These are phyloP conservation scores for Buceros bicornis DNA, from an alignment of 2,797 vertebrate genomes.

Conservation along the genomic window DNA sequence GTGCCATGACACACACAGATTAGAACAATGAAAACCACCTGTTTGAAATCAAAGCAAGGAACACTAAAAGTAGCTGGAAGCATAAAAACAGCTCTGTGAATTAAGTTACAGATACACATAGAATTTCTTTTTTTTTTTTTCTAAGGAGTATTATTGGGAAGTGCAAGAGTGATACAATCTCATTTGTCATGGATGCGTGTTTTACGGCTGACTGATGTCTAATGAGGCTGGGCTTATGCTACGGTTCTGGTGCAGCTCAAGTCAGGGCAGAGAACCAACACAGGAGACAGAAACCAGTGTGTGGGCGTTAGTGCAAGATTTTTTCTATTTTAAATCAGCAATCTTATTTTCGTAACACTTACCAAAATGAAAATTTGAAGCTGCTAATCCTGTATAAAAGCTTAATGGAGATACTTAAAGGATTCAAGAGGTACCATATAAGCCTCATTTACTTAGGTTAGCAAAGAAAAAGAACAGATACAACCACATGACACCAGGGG, in stretches of 20 bases:
- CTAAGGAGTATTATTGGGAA: not conserved
- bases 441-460: not conserved
- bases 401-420: slow-evolving; percentile 42
- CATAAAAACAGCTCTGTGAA: not conserved
- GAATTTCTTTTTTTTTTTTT: not conserved
- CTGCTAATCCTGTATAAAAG: slow-evolving; percentile 59
- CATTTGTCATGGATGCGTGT: not conserved
- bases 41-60: not conserved
- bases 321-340: slow-evolving; percentile 4
- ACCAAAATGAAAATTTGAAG: slow-evolving; percentile 50
- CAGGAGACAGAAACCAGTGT: not conserved
- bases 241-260: not conserved
- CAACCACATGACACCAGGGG: not conserved
- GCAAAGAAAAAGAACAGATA: not conserved
- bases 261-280: not conserved
- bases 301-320: not conserved
- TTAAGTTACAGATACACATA: not conserved
- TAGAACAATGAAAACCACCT: not conserved
- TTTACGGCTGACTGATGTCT: not conserved
- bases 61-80: not conserved
- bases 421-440: slow-evolving; percentile 14
- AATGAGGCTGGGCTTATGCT: fast-evolving
- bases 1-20: not conserved
- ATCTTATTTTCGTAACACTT: slow-evolving; percentile 38
- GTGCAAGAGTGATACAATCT: not conserved